phyloP scores from a whole-genome alignment of 2,888 invertebrate species.

The Platypus cylindrus region DNA sequence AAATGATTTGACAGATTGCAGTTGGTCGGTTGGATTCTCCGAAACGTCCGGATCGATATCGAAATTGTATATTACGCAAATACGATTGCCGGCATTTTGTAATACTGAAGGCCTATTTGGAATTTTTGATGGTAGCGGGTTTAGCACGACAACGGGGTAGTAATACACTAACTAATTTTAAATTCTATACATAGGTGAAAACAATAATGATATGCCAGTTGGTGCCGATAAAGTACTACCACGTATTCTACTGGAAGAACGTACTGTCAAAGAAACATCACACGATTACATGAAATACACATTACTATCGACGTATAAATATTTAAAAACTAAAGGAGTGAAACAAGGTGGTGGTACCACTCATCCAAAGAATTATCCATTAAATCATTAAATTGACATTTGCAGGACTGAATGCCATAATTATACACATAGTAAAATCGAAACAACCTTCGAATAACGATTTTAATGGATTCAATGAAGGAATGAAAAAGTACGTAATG shows the following conservation, averaged over 20 bases:
- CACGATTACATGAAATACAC: slow-evolving; percentile 77
- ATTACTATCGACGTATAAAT: slow-evolving; percentile 64
- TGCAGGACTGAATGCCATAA: slow-evolving; percentile 37
- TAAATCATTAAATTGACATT: background rate
- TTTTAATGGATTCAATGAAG: slow-evolving; percentile 42
- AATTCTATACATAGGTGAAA: no score
- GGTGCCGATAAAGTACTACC: slow-evolving; percentile 64
- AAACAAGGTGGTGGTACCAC: slow-evolving; percentile 42
- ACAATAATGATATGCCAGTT: slow-evolving; percentile 54
- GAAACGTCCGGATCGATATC: slow-evolving; percentile 67
- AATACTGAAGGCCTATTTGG: slow-evolving; percentile 72
- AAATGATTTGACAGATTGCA: slow-evolving; percentile 48
- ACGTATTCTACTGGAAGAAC: slow-evolving; percentile 66
- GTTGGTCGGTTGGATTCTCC: slow-evolving; percentile 75
- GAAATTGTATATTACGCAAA: slow-evolving; percentile 64
- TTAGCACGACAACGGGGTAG: no score
- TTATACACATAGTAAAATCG: slow-evolving; percentile 58
- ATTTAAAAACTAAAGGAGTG: slow-evolving; percentile 60
- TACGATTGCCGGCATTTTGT: slow-evolving; percentile 65
- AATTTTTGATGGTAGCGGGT: slow-evolving; percentile 68
- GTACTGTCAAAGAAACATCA: slow-evolving; percentile 67
- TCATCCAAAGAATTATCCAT: background rate
- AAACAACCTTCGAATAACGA: slow-evolving; percentile 41
- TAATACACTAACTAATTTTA: no score
- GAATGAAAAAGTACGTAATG: slow-evolving; percentile 51